A percentile compares a stretch with the other conserved stretches of the same genome.
Conservation (phyloP, 2,113 vertebrate species). For the Chionomys nivalis region DNA sequence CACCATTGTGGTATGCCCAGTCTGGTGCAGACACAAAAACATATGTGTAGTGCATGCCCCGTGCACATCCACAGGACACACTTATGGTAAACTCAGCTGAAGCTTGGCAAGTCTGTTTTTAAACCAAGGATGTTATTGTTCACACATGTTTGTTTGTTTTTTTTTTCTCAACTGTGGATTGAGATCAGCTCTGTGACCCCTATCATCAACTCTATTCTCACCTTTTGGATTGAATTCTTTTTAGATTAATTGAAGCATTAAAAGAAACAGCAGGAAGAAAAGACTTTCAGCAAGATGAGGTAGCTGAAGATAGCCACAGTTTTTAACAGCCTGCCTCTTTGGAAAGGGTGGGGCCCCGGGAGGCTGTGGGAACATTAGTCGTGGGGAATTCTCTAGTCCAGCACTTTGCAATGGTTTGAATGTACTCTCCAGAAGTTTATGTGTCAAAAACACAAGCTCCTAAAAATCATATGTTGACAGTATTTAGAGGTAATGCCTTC, state of each 20-base stretch:
- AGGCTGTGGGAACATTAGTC: neutral
- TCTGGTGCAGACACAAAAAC: neutral
- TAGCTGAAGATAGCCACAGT: neutral
- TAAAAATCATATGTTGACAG: neutral
- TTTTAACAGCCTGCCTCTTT: neutral
- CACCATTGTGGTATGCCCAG: neutral
- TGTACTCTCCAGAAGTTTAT: neutral
- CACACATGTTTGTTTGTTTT: neutral
- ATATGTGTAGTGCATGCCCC: neutral
- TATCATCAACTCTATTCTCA: neutral
- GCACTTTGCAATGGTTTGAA: neutral
- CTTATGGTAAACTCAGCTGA: neutral
- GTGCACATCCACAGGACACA: neutral
- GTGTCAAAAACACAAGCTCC: neutral
- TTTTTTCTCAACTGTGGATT: neutral
- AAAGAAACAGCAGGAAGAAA: neutral
- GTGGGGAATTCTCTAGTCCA: neutral
- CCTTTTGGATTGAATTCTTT: constrained; percentile 22
- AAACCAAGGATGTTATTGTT: neutral
- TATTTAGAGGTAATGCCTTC: neutral
- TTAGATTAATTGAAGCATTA: constrained; percentile 29
- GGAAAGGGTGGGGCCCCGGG: neutral
- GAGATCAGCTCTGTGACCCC: neutral
- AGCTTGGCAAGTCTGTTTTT: neutral
- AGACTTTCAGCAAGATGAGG: neutral